A percentile compares a stretch with the other conserved stretches of the same genome.
These are phyloP conservation scores for Araneus ventricosus DNA, from an alignment of 1,140 invertebrate species.

Conservation along the genomic window DNA sequence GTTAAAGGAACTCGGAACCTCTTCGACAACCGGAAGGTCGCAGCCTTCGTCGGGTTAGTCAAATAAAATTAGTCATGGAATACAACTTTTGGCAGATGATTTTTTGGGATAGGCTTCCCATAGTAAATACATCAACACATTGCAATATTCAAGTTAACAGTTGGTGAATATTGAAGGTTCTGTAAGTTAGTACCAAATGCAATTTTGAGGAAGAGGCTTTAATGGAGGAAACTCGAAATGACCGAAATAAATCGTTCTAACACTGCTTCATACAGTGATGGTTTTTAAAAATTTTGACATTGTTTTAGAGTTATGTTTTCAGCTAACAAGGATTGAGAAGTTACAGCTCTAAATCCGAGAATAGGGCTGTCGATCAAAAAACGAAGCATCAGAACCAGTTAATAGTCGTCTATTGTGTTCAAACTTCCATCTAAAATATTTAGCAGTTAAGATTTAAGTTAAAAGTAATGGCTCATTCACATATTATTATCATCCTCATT, in stretches of 20 bases:
- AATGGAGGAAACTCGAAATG: not conserved
- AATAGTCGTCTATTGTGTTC: too few species aligned
- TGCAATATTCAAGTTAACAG: conserved; percentile 24
- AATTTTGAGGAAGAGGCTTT: not conserved
- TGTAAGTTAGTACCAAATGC: conserved; percentile 8
- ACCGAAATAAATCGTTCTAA: not conserved
- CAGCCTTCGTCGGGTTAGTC: not conserved
- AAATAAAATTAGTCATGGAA: conserved; percentile 10
- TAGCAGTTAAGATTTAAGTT: too few species aligned
- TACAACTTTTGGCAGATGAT: conserved; percentile 24
- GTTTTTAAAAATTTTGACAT: too few species aligned
- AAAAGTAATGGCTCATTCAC: too few species aligned
- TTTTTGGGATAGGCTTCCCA: not conserved
- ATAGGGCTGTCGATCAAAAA: too few species aligned
- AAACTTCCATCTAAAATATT: too few species aligned
- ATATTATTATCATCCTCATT: too few species aligned
- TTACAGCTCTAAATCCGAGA: too few species aligned
- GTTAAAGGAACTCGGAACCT: not conserved
- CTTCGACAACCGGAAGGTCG: not conserved
- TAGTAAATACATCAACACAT: conserved; percentile 18
- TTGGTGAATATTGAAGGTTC: conserved; percentile 28
- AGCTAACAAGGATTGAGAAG: too few species aligned
- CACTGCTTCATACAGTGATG: conserved; percentile 15
- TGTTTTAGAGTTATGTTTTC: too few species aligned
- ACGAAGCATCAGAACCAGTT: too few species aligned